Evolutionary conservation across 2,797 vertebrate species (phyloP).

Genomic region (Scolopax bukidnonensis): DNA sequence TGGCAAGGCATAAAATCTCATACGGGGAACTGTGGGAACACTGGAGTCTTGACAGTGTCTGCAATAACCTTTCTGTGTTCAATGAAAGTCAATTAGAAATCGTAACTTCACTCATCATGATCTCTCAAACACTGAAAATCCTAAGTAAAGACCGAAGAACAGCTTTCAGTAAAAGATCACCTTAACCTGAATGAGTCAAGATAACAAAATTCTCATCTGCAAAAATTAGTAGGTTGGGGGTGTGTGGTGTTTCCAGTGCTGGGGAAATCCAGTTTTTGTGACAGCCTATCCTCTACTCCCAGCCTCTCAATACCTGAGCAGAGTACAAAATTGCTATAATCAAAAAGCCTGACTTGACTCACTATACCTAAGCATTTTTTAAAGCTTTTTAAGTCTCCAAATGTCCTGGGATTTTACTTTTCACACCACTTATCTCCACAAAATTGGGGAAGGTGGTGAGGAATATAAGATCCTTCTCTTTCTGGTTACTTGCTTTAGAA

Average conservation of each 20-base stretch:
- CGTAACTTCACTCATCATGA: not conserved
- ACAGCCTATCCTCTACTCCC: not conserved
- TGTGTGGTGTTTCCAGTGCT: not conserved
- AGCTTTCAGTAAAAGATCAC: not conserved
- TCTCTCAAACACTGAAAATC: not conserved
- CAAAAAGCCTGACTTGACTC: not conserved
- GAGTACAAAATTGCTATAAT: not conserved
- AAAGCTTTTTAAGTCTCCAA: not conserved
- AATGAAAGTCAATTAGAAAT: slow-evolving; percentile 38
- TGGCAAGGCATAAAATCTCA: slow-evolving; percentile 5
- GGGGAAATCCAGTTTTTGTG: not conserved
- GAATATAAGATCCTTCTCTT: not conserved
- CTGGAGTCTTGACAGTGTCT: not conserved
- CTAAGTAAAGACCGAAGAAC: not conserved
- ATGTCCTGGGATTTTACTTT: not conserved
- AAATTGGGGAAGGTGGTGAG: not conserved
- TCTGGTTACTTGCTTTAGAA: not conserved
- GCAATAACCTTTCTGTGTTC: slow-evolving; percentile 1
- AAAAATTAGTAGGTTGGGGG: not conserved
- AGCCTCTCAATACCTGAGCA: not conserved
- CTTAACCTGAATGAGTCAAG: not conserved
- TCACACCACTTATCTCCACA: not conserved
- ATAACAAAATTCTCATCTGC: not conserved
- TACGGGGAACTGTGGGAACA: not conserved
- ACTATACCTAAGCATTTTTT: not conserved